Evolutionary conservation across 1,140 invertebrate species (phyloP).

Genomic region (Lineus longissimus): DNA sequence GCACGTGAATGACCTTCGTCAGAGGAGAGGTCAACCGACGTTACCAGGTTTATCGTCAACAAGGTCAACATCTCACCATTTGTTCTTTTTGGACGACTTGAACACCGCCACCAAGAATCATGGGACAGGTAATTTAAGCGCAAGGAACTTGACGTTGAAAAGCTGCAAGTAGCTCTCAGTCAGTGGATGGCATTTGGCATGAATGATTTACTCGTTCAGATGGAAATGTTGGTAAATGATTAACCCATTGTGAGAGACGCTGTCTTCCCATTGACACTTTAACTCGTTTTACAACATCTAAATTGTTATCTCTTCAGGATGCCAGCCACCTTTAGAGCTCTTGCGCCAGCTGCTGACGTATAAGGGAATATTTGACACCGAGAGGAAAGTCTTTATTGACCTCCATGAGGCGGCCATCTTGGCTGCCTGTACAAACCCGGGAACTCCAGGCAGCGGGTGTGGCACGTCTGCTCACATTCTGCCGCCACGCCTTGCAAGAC

Average conservation of each 20-base stretch:
- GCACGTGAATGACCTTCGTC: slow-evolving; percentile 39
- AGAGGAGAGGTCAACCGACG: slow-evolving; percentile 15
- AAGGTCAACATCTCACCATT: slow-evolving; percentile 20
- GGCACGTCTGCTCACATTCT: slow-evolving; percentile 38
- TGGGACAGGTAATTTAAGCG: slow-evolving; percentile 21
- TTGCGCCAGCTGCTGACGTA: slow-evolving; percentile 57
- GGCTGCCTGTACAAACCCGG: slow-evolving; percentile 38
- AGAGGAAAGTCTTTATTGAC: slow-evolving; percentile 35
- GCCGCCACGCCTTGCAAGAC: slow-evolving; percentile 40
- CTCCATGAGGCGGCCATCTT: slow-evolving; percentile 39
- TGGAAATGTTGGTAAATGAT: no score
- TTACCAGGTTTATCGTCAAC: no score
- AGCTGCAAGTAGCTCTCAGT: no score
- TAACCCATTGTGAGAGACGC: no score
- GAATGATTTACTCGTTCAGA: no score
- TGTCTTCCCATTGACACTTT: neutral
- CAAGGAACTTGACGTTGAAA: no score
- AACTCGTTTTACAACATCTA: neutral
- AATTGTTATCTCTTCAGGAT: slow-evolving; percentile 28
- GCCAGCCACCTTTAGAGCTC: slow-evolving; percentile 49
- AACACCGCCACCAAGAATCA: slow-evolving; percentile 33
- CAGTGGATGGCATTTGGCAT: no score
- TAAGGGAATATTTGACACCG: slow-evolving; percentile 34
- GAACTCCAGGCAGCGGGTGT: slow-evolving; percentile 41
- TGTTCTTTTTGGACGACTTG: slow-evolving; percentile 51